These are phyloP conservation scores for Prosopocoilus inquinatus DNA, from an alignment of 2,888 invertebrate genomes.

Conservation along the genomic window DNA sequence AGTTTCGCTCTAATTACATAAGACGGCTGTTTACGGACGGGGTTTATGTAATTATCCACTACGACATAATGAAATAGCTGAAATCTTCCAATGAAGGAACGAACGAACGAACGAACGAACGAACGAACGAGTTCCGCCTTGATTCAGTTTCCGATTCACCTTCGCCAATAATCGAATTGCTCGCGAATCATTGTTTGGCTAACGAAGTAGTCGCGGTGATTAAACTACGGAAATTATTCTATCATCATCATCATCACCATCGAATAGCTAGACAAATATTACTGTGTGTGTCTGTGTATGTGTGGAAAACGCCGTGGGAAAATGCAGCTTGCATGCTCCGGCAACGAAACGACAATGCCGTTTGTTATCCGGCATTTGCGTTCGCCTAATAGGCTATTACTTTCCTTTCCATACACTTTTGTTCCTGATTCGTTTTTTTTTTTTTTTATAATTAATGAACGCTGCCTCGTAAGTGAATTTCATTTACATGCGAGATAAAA, in stretches of 20 bases:
- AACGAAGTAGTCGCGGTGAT: slow-evolving; percentile 37
- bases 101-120: too few relatives aligned
- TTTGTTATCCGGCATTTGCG: too few relatives aligned
- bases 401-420: too few relatives aligned
- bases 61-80: slow-evolving; percentile 12
- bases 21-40: background rate
- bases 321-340: background rate
- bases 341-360: background rate
- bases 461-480: too few relatives aligned
- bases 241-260: slow-evolving; percentile 31
- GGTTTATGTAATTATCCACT: background rate
- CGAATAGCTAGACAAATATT: slow-evolving; percentile 12
- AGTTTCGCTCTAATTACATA: background rate
- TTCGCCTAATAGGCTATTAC: too few relatives aligned
- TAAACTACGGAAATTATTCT: slow-evolving; percentile 41
- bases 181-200: slow-evolving; percentile 38
- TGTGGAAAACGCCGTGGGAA: background rate
- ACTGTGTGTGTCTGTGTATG: too few relatives aligned
- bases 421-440: too few relatives aligned
- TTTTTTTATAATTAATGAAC: too few relatives aligned
- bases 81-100: too few relatives aligned
- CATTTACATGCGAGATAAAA: too few relatives aligned
- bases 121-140: slow-evolving; percentile 10
- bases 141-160: slow-evolving; percentile 28
- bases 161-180: slow-evolving; percentile 33